These are phyloP conservation scores for Pectinophora gossypiella DNA, from an alignment of 1,140 invertebrate genomes.

Conservation along the genomic window DNA sequence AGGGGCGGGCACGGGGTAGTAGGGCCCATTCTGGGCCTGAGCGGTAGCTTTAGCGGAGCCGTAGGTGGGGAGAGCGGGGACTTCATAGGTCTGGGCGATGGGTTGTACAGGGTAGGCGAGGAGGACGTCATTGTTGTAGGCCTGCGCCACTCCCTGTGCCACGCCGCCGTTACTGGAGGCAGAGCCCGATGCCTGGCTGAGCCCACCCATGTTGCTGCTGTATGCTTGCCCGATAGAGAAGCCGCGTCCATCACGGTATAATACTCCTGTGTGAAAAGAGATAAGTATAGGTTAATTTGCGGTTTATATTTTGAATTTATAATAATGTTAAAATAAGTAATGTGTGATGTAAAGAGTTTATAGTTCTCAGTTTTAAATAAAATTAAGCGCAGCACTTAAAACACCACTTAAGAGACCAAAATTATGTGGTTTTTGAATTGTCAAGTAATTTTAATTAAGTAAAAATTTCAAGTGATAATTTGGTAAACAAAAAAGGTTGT, in stretches of 20 bases:
- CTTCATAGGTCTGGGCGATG: slow-evolving; percentile 37
- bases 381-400: too few relatives aligned
- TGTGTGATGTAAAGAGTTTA: too few relatives aligned
- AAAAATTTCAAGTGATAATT: too few relatives aligned
- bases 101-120: slow-evolving; percentile 40
- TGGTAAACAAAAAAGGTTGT: too few relatives aligned
- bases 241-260: slow-evolving; percentile 49
- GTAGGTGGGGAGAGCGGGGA: slow-evolving; percentile 19
- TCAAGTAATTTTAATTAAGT: too few relatives aligned
- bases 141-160: slow-evolving; percentile 41
- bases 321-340: too few relatives aligned
- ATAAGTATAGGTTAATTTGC: too few relatives aligned
- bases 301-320: too few relatives aligned
- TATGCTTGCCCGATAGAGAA: slow-evolving; percentile 45
- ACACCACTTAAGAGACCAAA: too few relatives aligned
- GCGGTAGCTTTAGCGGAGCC: slow-evolving; percentile 43
- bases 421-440: too few relatives aligned
- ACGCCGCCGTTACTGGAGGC: slow-evolving; percentile 34
- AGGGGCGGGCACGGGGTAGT: slow-evolving; percentile 45
- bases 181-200: slow-evolving; percentile 26
- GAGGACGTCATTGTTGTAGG: slow-evolving; percentile 16
- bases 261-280: slow-evolving; percentile 43
- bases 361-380: too few relatives aligned
- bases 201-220: slow-evolving; percentile 29
- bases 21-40: slow-evolving; percentile 42